These are phyloP conservation scores for Alosa sapidissima DNA, from an alignment of 2,797 vertebrate species.

Conservation along the genomic window DNA sequence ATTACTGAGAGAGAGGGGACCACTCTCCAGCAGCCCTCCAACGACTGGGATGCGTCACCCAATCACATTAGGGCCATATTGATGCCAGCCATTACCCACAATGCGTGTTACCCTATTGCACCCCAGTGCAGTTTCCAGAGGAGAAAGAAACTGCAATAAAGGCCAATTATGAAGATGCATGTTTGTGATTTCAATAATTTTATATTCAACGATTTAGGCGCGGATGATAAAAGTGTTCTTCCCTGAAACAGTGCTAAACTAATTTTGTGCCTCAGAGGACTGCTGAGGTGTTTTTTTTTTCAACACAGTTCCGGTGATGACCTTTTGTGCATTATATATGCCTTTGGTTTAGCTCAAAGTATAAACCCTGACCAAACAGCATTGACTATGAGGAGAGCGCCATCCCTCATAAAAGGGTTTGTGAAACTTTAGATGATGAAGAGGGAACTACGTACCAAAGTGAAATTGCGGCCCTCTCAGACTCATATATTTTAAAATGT, in stretches of 20 bases:
- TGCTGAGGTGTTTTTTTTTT: constrained; percentile 35
- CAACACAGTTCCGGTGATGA: constrained; percentile 56
- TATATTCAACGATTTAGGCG: constrained; percentile 70
- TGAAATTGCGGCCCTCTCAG: not conserved
- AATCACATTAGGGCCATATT: constrained; percentile 79
- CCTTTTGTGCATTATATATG: constrained; percentile 31
- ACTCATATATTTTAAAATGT: not conserved
- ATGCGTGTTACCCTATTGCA: constrained; percentile 59
- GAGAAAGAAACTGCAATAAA: constrained; percentile 68
- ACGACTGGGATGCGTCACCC: constrained; percentile 73
- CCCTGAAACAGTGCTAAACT: constrained; percentile 65
- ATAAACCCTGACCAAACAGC: not conserved
- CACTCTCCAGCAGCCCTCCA: constrained; percentile 64
- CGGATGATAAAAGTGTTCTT: constrained; percentile 67
- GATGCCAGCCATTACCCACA: constrained; percentile 76
- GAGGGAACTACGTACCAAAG: not conserved
- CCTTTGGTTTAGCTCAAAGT: not conserved
- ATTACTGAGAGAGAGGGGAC: constrained; percentile 66
- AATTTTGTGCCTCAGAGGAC: constrained; percentile 63
- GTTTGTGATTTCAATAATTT: constrained; percentile 75
- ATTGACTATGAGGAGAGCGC: not conserved
- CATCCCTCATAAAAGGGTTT: not conserved
- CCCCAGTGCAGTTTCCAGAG: constrained; percentile 64
- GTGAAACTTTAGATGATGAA: not conserved
- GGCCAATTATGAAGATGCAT: constrained; percentile 73